Evolutionary conservation across 2,797 vertebrate species (phyloP).

Genomic region (Poeciliopsis gracilis): DNA sequence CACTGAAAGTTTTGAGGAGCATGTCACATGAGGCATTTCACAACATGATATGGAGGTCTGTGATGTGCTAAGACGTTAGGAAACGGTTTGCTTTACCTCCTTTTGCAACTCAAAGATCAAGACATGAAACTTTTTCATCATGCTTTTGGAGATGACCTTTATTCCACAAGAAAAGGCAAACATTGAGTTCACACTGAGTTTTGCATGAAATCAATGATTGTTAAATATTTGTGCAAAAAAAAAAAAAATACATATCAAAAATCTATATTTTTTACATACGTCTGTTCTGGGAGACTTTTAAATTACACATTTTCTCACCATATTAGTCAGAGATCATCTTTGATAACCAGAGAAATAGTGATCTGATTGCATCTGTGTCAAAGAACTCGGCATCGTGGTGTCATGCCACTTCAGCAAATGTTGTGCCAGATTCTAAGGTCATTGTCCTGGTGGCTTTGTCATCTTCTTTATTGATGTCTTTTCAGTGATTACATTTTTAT

Average conservation of each 20-base stretch:
- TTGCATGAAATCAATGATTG: background rate
- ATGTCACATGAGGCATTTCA: background rate
- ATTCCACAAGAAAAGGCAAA: background rate
- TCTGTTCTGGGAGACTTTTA: background rate
- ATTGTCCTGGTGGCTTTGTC: background rate
- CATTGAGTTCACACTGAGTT: background rate
- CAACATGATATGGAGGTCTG: background rate
- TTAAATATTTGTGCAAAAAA: background rate
- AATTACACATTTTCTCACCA: background rate
- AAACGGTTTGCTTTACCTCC: background rate
- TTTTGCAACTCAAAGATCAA: background rate
- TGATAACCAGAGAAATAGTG: background rate
- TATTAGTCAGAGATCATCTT: background rate
- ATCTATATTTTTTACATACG: background rate
- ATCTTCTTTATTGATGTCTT: background rate
- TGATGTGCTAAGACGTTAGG: background rate
- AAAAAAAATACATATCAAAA: background rate
- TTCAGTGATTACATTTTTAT: background rate
- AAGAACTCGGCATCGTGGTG: background rate
- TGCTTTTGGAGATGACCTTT: background rate
- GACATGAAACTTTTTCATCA: background rate
- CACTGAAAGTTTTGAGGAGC: background rate
- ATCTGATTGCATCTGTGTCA: background rate
- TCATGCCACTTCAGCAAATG: background rate
- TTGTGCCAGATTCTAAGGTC: background rate